phyloP scores from a whole-genome alignment of 2,888 invertebrate genomes.

The Tenthredo mesomela region DNA sequence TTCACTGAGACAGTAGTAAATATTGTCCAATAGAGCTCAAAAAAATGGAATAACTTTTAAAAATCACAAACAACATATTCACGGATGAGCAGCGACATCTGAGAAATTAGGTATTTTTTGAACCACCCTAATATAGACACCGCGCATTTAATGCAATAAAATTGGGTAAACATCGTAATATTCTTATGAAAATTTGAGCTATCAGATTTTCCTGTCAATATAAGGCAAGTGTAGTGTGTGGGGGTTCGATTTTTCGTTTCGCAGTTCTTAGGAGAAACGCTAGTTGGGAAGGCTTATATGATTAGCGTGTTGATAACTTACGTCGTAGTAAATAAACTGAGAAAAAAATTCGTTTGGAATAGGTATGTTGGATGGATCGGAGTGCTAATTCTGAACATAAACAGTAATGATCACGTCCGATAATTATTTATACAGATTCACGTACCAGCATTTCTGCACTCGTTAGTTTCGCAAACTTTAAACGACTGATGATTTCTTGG shows the following conservation, averaged over 20 bases:
- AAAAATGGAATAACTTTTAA: too few species aligned
- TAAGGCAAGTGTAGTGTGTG: not conserved
- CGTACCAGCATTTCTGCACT: conserved; percentile 36
- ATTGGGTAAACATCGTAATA: not conserved
- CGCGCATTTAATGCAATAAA: not conserved
- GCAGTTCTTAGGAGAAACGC: not conserved
- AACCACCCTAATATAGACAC: too few species aligned
- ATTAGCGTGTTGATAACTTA: not conserved
- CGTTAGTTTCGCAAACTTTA: conserved; percentile 19
- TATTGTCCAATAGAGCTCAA: too few species aligned
- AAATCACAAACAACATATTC: too few species aligned
- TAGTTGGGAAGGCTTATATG: not conserved
- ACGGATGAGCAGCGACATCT: too few species aligned
- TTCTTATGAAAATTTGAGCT: not conserved
- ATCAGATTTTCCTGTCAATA: not conserved
- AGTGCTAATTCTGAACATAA: not conserved
- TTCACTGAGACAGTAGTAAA: too few species aligned
- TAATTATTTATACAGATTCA: not conserved
- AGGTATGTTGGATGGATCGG: not conserved
- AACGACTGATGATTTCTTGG: not conserved
- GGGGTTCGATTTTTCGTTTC: not conserved
- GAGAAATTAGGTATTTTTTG: too few species aligned
- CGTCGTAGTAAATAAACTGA: not conserved
- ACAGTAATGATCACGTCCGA: not conserved
- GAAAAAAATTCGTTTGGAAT: not conserved